phyloP scores from a whole-genome alignment of 2,888 invertebrate species.

The Diaperis boleti region DNA sequence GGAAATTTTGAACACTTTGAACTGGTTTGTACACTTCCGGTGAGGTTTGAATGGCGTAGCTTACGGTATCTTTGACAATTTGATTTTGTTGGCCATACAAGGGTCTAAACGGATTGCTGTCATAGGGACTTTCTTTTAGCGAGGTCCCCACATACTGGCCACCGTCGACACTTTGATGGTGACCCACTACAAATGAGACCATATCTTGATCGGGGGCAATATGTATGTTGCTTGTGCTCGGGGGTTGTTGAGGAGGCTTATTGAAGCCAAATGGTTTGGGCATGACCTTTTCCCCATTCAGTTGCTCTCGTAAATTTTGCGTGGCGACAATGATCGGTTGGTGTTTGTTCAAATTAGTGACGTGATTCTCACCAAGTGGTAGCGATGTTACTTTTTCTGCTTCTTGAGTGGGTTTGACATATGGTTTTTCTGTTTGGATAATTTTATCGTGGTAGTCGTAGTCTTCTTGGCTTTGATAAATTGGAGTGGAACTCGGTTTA shows the following conservation, averaged over 20 bases:
- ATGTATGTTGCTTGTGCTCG: slow-evolving; percentile 74
- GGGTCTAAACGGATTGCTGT: slow-evolving; percentile 62
- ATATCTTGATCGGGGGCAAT: slow-evolving; percentile 75
- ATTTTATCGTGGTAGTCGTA: slow-evolving; percentile 47
- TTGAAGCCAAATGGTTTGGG: slow-evolving; percentile 54
- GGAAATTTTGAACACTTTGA: slow-evolving; percentile 31
- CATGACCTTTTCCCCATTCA: slow-evolving; percentile 62
- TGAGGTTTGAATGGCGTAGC: slow-evolving; percentile 46
- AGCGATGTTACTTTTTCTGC: slow-evolving; percentile 62
- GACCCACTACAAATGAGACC: slow-evolving; percentile 74
- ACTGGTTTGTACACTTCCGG: slow-evolving; percentile 27
- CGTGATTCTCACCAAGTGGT: slow-evolving; percentile 64
- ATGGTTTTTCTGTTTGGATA: slow-evolving; percentile 40
- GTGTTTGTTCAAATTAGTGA: slow-evolving; percentile 51
- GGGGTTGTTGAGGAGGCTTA: slow-evolving; percentile 61
- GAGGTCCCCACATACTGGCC: slow-evolving; percentile 65
- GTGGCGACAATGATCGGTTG: slow-evolving; percentile 63
- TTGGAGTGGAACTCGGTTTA: slow-evolving; percentile 40
- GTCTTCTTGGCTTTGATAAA: slow-evolving; percentile 47
- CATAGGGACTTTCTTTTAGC: slow-evolving; percentile 68
- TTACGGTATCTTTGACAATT: slow-evolving; percentile 43
- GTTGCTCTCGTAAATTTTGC: slow-evolving; percentile 63
- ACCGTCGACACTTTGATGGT: slow-evolving; percentile 71
- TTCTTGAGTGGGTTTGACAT: slow-evolving; percentile 44
- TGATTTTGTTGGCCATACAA: slow-evolving; percentile 52